A percentile compares a stretch with the other conserved stretches of the same genome.
Evolutionary conservation across 1,140 invertebrate genomes (phyloP).

Genomic region (Sminthurides bifidus): DNA sequence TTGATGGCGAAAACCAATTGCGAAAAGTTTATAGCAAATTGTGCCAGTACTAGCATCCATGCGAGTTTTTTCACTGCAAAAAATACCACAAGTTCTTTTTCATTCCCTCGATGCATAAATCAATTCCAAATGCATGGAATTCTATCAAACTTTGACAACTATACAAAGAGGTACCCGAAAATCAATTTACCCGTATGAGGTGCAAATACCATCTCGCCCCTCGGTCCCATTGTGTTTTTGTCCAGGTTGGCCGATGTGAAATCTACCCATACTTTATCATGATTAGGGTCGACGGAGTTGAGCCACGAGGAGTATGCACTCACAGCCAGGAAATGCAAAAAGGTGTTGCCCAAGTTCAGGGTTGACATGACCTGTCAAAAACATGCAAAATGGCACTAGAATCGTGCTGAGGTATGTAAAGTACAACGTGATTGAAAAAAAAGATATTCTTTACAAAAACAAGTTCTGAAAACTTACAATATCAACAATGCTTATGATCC

Average conservation of each 20-base stretch:
- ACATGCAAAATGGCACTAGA: too few species aligned
- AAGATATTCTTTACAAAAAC: too few species aligned
- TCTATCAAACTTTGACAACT: too few species aligned
- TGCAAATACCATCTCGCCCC: background rate
- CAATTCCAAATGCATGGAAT: too few species aligned
- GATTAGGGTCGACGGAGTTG: background rate
- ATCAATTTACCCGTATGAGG: too few species aligned
- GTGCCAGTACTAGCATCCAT: constrained; percentile 1
- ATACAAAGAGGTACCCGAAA: background rate
- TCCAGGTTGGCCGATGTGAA: too few species aligned
- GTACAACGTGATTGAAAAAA: too few species aligned
- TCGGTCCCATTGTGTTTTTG: background rate
- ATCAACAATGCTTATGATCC: constrained; percentile 5
- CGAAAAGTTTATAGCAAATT: constrained; percentile 1
- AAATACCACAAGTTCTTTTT: background rate
- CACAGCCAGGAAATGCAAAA: background rate
- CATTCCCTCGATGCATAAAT: background rate
- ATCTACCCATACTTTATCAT: background rate
- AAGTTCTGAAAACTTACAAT: too few species aligned
- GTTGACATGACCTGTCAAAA: background rate
- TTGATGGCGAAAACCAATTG: constrained; percentile 1
- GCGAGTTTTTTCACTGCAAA: background rate
- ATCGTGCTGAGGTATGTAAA: too few species aligned
- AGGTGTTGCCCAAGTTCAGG: background rate
- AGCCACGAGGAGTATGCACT: background rate